Evolutionary conservation across 2,797 vertebrate species (phyloP), one percentile per base, ranked within the genome.

Genomic region (Sebastes itinus): DNA sequence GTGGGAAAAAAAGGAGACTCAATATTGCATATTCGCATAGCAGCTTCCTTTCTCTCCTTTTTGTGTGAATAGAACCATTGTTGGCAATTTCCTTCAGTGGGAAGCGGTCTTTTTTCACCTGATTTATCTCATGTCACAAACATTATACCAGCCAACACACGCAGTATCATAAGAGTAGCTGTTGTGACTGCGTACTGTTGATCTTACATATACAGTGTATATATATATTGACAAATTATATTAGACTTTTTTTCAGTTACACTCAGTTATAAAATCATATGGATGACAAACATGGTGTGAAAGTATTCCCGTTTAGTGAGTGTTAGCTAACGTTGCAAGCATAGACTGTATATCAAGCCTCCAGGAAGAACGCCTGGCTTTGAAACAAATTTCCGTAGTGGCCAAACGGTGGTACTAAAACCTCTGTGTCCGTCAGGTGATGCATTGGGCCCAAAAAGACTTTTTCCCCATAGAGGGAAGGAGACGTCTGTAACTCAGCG

Each of bases 21-120:
- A 33, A 70, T 85, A 74, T 78, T 78, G 75, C 58, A 89, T 87
- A 87, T 89, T 89, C 67, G 81, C 74, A 75, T 59, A 82, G 49
- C 11, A 18, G 63, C 20, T 73, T 14, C 7, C 27, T 64, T 38
- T 58, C 32, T 72, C 65, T 61, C 20, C 64, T 81, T 69, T 79
- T 84, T 38, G 33, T 66, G 56, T 62, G 69, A 78, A 76, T 81
- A 65, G n/a, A 38, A 70, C 22, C n/a, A 77, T 55, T 77, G 76
- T 69, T 54, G 62, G 22, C 20, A 12, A 22, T 72, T 75, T 78
- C 28, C 58, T 18, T 27, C n/a, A 63, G 76, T 58, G 18, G 23
- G 62, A 80, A 76, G 46, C 64, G 27, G 63, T 22, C 58, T 68
- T 8, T 55, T 6, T 62, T 72, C 59, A 49, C 22, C 56, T 20